A percentile compares a stretch with the other conserved stretches of the same genome.
phyloP scores from a whole-genome alignment of 2,888 invertebrate species.

The Ormia ochracea region DNA sequence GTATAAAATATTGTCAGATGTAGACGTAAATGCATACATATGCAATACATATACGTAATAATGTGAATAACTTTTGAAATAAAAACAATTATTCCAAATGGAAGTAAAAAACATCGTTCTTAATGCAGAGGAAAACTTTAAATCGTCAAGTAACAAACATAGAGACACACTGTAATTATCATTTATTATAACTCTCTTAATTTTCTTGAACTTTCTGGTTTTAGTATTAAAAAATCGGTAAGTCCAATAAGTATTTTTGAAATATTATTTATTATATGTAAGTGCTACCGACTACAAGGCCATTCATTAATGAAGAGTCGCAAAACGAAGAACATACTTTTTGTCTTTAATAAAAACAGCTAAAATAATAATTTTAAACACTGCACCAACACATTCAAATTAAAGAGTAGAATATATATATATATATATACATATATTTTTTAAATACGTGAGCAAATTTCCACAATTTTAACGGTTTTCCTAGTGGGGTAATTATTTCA shows the following conservation, averaged over 20 bases:
- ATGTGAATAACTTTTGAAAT: too few relatives aligned
- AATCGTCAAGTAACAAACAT: neutral
- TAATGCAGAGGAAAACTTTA: too few relatives aligned
- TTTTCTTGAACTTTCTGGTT: too few relatives aligned
- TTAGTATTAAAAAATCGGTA: too few relatives aligned
- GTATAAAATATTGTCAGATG: neutral
- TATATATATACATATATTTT: neutral
- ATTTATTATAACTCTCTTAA: neutral
- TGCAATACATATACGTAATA: neutral
- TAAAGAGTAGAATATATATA: too few relatives aligned
- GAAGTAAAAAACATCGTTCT: neutral
- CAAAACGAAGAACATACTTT: conserved; percentile 43
- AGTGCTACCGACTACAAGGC: too few relatives aligned
- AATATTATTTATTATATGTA: too few relatives aligned
- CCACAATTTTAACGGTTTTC: neutral
- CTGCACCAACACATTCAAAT: conserved; percentile 14
- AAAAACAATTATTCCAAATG: neutral
- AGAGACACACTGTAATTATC: conserved; percentile 14
- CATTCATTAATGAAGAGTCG: conserved; percentile 42
- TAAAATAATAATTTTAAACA: neutral
- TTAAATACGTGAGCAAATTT: neutral
- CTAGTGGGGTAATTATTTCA: too few relatives aligned
- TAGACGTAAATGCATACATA: neutral
- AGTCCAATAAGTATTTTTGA: too few relatives aligned
- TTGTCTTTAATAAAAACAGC: conserved; percentile 18